A percentile compares a stretch with the other conserved stretches of the same genome.
phyloP scores from a whole-genome alignment of 2,797 vertebrate genomes.

The Oreochromis grahami region DNA sequence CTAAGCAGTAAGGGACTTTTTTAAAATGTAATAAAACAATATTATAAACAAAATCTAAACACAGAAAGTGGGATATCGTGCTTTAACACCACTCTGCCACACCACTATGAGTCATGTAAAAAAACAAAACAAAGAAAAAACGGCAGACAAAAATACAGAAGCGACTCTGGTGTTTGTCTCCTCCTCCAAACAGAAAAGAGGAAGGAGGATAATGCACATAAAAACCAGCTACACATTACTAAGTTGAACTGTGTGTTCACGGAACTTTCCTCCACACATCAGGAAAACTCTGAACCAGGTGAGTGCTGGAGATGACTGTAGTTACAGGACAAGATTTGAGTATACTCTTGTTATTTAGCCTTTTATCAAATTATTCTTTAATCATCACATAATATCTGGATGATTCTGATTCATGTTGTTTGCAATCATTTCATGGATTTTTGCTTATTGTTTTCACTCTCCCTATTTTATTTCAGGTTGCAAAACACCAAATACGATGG shows the following conservation, averaged over 20 bases:
- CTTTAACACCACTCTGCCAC: not conserved
- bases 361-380: not conserved
- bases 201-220: not conserved
- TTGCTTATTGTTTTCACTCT: not conserved
- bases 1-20: not conserved
- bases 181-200: constrained; percentile 1
- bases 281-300: not conserved
- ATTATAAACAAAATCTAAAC: not conserved
- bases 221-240: not conserved
- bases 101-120: not conserved
- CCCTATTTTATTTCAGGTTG: constrained; percentile 24
- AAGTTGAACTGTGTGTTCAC: not conserved
- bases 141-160: not conserved
- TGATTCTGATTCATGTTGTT: not conserved
- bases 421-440: not conserved
- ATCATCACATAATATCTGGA: not conserved
- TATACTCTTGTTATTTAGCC: not conserved
- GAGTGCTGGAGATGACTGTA: not conserved
- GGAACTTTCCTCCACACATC: not conserved
- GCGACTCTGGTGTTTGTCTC: constrained; percentile 3
- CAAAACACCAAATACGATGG: constrained; percentile 15
- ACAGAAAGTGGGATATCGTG: not conserved
- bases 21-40: not conserved
- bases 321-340: not conserved
- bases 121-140: not conserved